phyloP scores from a whole-genome alignment of 2,888 invertebrate species.

The Periphyllus acericola region DNA sequence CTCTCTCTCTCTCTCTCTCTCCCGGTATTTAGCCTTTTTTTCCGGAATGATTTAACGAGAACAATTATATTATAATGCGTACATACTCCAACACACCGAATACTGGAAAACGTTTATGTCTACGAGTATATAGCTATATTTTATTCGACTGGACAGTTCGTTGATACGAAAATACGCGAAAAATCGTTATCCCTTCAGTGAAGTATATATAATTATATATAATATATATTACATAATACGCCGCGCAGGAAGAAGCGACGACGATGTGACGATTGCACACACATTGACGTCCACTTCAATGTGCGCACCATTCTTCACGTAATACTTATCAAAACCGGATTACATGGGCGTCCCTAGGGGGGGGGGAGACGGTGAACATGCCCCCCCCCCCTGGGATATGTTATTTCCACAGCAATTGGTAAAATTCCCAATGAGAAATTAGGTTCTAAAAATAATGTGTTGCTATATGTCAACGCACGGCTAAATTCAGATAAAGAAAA shows the following conservation, averaged over 20 bases:
- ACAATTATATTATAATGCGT: neutral
- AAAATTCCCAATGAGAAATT: no score
- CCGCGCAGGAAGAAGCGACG: neutral
- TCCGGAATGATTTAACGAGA: neutral
- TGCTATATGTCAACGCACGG: no score
- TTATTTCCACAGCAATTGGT: no score
- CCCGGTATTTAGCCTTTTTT: neutral
- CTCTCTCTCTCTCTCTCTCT: neutral
- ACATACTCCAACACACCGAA: neutral
- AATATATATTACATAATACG: neutral
- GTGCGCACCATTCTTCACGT: no score
- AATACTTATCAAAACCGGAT: no score
- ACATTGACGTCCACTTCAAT: neutral
- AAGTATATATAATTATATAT: neutral
- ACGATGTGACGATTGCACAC: neutral
- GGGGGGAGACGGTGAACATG: no score
- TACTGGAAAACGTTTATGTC: neutral
- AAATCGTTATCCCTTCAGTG: neutral
- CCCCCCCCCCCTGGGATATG: no score
- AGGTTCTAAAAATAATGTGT: no score
- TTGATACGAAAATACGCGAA: neutral
- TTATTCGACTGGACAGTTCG: neutral
- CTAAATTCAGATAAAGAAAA: no score
- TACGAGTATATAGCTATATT: neutral
- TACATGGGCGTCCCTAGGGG: no score